phyloP scores from a whole-genome alignment of 2,888 invertebrate genomes.

The Drosophila acutilabella region DNA sequence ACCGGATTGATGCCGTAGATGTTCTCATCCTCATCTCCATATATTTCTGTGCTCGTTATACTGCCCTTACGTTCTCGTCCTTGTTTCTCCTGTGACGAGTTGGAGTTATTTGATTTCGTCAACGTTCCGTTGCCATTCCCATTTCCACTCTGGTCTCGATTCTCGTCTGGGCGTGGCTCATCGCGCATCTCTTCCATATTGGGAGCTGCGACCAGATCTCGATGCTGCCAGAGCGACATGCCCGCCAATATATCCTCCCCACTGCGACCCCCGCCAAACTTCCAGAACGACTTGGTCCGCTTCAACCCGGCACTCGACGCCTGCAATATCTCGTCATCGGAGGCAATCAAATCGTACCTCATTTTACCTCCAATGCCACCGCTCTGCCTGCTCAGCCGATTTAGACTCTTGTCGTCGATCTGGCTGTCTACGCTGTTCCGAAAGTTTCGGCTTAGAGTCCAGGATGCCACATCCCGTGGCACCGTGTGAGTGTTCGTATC shows the following conservation, averaged over 20 bases:
- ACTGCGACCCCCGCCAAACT: conserved; percentile 88
- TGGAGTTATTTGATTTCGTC: conserved; percentile 77
- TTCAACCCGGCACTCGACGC: conserved; percentile 88
- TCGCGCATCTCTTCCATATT: conserved; percentile 78
- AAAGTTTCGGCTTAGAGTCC: conserved; percentile 83
- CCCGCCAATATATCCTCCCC: conserved; percentile 93
- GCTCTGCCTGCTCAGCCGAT: conserved; percentile 69
- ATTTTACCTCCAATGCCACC: conserved; percentile 68
- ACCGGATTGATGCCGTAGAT: conserved; percentile 81
- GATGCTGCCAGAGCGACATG: conserved; percentile 94
- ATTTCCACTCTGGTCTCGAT: conserved; percentile 35
- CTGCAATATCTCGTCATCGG: conserved; percentile 83
- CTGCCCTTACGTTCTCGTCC: conserved; percentile 79
- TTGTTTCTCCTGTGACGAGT: conserved; percentile 78
- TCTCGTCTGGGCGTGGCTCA: conserved; percentile 58
- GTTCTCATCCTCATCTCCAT: conserved; percentile 82
- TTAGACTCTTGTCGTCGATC: conserved; percentile 81
- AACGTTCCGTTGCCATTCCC: conserved; percentile 67
- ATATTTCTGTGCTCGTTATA: conserved; percentile 81
- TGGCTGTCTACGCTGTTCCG: conserved; percentile 83
- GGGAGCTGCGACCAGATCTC: conserved; percentile 89
- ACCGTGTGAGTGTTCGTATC: conserved; percentile 82
- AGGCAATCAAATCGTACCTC: conserved; percentile 83
- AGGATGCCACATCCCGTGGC: conserved; percentile 82
- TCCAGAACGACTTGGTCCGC: conserved; percentile 94